Base-by-base conservation (phyloP, 2,797 vertebrate species). In the Xenops minutus region DNA sequence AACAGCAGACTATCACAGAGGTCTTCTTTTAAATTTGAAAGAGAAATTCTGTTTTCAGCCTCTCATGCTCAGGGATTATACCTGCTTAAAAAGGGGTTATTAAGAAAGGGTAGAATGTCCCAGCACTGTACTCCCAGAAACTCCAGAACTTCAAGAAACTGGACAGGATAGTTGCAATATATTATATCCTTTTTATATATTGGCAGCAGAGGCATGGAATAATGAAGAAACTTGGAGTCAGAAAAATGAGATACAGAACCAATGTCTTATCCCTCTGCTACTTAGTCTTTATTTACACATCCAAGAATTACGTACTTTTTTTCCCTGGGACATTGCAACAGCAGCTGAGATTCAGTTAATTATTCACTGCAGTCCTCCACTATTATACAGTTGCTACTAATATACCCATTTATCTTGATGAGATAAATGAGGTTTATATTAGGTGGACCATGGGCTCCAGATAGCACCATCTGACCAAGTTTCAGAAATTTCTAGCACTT, bases 1-100 rank as follows among this genome's bases (percentile, higher is more conserved):
- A 92, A 88, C 32, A 72, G 79, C 19, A 54, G 32, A 69, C 26
- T 52, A 95, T 91, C 85, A 92, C 58, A 95, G 88, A 86, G 49
- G 15, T 49, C 54, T 89, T 85, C 61, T 66, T 78, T 92, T 46
- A 88, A 67, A 94, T 78, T 58, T 88, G 44, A 83, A 92, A 46
- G 36, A 69, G 24, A 63, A 77, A 77, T 77, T 83, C 64, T 48
- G 43, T 59, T 92, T 93, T 71, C 52, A 88, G 39, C 8, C 37
- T 76, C 39, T 83, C 39, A 37, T 67, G 69, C 27, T 72, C 48
- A 68, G 76, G 63, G 76, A 88, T 76, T 85, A 83, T 52, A 49
- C 9, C 37, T 48, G 43, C 69, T 88, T 88, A 24, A 67, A 96
- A 94, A 67, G 13, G 41, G 48, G 59, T 18, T 75, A 52, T 67